Evolutionary conservation across 2,797 vertebrate species (phyloP), one percentile per base, ranked within the genome.

Genomic region (Loriculus beryllinus): DNA sequence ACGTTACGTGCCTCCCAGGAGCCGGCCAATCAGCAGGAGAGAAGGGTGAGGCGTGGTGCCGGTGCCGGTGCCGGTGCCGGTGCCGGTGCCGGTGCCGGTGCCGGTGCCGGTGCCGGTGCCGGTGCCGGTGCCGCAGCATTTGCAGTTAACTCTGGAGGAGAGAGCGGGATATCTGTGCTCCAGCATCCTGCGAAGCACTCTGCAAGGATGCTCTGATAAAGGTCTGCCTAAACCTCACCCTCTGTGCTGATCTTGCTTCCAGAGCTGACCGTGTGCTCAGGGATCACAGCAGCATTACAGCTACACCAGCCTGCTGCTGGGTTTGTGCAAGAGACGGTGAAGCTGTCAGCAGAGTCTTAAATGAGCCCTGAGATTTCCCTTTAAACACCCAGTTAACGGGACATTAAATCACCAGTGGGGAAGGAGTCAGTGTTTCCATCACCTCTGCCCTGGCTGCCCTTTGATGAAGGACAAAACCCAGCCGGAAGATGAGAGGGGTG

Each of bases 111-210:
- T 23, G 23, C 43, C n/a, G 13, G 6, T 23, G 9, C 20, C 9
- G 1, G 22, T 26, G 33, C 22, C 56, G 5, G 28, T 31, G 45
- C 54, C 39, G 10, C 33, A 35, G 42, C 35, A 0, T n/a, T 15
- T 13, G 21, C 29, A 1, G 18, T 5, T 22, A 14, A 21, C 43
- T 12, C 39, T 3, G 2, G 3, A 3, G 62, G 14, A 37, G 18
- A 4, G 37, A 26, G 51, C 8, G 0, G 14, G 1, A 8, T 2
- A 18, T 6, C 45, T 48, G 14, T 28, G 43, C 28, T 54, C 12
- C 21, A 7, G 4, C 6, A 4, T 1, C 2, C 20, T 1, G 11
- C 52, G 14, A 12, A 42, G 17, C 1, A 1, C 48, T 12, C 7
- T 2, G 68, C 12, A 12, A 6, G 12, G 28, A 1, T 2, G 42